Conservation (phyloP, 1,140 invertebrate species). For the Heterodera carotae region DNA sequence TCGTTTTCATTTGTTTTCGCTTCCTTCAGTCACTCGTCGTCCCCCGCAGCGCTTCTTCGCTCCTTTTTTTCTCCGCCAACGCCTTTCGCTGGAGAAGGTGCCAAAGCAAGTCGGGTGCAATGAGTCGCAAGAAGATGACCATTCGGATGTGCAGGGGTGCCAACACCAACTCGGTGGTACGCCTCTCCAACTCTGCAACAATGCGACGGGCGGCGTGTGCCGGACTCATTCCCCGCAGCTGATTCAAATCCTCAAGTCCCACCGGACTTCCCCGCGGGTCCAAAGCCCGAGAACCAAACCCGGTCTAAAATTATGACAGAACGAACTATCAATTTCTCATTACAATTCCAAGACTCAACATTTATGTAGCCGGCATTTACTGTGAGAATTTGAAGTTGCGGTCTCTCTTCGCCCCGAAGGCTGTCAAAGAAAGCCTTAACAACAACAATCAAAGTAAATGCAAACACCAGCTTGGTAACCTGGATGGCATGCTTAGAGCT, state of each 20-base stretch:
- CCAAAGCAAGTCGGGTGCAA: conserved; percentile 48
- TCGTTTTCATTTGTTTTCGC: not conserved
- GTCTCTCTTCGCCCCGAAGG: conserved; percentile 64
- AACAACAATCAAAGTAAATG: not conserved
- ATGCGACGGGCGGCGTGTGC: conserved; percentile 40
- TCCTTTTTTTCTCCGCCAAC: conserved; percentile 23
- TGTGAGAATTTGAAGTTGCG: conserved; percentile 54
- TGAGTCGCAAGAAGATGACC: conserved; percentile 37
- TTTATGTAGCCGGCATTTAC: conserved; percentile 62
- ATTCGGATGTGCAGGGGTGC: conserved; percentile 44
- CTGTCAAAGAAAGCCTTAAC: conserved; percentile 53
- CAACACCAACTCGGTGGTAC: conserved; percentile 45
- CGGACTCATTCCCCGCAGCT: conserved; percentile 47
- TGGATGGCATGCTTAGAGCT: conserved; percentile 90
- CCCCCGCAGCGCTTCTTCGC: not conserved
- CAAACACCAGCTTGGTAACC: conserved; percentile 22
- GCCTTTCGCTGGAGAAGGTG: conserved; percentile 42
- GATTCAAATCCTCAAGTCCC: conserved; percentile 59
- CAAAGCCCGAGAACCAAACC: conserved; percentile 56
- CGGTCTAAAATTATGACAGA: conserved; percentile 35
- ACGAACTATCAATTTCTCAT: not conserved
- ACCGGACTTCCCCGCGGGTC: conserved; percentile 45
- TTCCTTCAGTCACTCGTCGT: not conserved
- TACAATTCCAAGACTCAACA: not conserved
- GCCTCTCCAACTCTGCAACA: conserved; percentile 35